phyloP scores from a whole-genome alignment of 2,888 invertebrate genomes.

The Shargacucullia verbasci region DNA sequence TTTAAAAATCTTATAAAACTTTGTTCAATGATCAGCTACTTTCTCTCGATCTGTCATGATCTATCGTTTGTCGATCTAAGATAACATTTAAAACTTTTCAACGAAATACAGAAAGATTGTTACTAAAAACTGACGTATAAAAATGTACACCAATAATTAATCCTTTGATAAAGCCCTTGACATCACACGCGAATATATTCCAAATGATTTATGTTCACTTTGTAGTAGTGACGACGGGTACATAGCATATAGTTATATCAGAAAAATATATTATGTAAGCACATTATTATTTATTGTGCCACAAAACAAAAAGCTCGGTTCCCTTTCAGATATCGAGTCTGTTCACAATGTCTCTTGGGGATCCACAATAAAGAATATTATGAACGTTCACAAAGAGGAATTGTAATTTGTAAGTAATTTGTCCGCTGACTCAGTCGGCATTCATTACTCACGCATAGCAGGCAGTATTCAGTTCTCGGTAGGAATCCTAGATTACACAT shows the following conservation, averaged over 20 bases:
- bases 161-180: conserved; percentile 8
- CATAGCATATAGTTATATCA: conserved; percentile 31
- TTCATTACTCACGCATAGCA: conserved; percentile 49
- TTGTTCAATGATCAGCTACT: no score
- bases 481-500: conserved; percentile 47
- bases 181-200: conserved; percentile 4
- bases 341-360: conserved; percentile 34
- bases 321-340: conserved; percentile 39
- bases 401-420: conserved; percentile 52
- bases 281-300: conserved; percentile 55
- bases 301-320: conserved; percentile 45
- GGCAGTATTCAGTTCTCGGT: conserved; percentile 39
- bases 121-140: background rate
- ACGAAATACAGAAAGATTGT: no score
- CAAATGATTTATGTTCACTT: conserved; percentile 43
- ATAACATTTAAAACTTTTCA: no score
- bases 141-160: conserved; percentile 5
- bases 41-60: no score
- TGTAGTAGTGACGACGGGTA: conserved; percentile 31
- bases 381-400: conserved; percentile 26
- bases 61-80: no score
- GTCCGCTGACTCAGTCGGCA: conserved; percentile 45
- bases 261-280: conserved; percentile 52
- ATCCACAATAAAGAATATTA: conserved; percentile 36
- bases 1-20: no score